Conservation (phyloP, 2,797 vertebrate species). For the Lerista edwardsae region DNA sequence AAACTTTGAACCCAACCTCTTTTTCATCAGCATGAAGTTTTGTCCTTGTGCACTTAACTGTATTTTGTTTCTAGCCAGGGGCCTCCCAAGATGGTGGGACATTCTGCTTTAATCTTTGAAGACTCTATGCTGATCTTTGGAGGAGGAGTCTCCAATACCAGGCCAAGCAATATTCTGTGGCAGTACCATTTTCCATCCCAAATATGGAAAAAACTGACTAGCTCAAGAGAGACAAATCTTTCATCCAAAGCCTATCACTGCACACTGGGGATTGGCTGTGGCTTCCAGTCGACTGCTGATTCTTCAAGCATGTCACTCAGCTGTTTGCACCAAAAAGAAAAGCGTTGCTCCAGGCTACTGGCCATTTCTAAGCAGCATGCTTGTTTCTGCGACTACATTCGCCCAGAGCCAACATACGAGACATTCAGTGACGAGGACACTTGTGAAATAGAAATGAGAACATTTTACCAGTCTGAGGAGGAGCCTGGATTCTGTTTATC, state of each 20-base stretch:
- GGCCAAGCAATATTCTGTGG: slow-evolving; percentile 78
- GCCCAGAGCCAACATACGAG: fast-evolving
- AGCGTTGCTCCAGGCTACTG: slow-evolving; percentile 69
- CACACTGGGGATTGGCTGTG: slow-evolving; percentile 77
- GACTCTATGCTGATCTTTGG: slow-evolving; percentile 87
- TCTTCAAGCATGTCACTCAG: neutral
- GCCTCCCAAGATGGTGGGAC: slow-evolving; percentile 84
- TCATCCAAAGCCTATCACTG: slow-evolving; percentile 84
- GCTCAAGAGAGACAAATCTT: slow-evolving; percentile 64
- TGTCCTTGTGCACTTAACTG: slow-evolving; percentile 27
- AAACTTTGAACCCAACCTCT: neutral
- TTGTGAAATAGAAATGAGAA: slow-evolving; percentile 82
- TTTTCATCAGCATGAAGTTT: neutral
- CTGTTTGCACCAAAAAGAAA: slow-evolving; percentile 38
- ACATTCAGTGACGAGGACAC: slow-evolving; percentile 19
- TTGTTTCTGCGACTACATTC: slow-evolving; percentile 40
- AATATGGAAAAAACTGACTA: slow-evolving; percentile 78
- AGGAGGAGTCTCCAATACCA: slow-evolving; percentile 77
- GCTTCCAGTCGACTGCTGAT: slow-evolving; percentile 67
- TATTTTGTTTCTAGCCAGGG: slow-evolving; percentile 78
- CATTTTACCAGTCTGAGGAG: slow-evolving; percentile 63
- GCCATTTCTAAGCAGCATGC: slow-evolving; percentile 19
- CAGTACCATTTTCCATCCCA: slow-evolving; percentile 78
- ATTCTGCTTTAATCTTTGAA: slow-evolving; percentile 80
- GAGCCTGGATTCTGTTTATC: neutral